phyloP scores from a whole-genome alignment of 2,888 invertebrate genomes.

The Chirona hameri region DNA sequence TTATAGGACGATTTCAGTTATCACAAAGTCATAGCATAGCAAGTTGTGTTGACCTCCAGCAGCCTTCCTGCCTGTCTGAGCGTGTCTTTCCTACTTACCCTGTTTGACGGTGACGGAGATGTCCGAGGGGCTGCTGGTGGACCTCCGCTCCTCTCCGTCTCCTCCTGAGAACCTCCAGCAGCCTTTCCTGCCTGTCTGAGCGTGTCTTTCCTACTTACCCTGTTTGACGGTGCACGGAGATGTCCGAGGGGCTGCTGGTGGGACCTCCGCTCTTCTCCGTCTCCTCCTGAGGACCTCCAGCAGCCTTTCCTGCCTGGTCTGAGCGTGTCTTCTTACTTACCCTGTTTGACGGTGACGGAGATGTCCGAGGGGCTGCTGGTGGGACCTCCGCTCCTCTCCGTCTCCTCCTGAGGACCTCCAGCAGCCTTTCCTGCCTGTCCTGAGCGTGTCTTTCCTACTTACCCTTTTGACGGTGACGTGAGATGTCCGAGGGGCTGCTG shows the following conservation, averaged over 20 bases:
- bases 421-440: too few species aligned
- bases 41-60: too few species aligned
- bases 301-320: too few species aligned
- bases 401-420: neutral
- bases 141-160: neutral
- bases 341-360: neutral
- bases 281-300: neutral
- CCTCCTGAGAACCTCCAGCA: too few species aligned
- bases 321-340: neutral
- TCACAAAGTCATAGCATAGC: too few species aligned
- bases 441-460: neutral
- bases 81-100: neutral
- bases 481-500: conserved; percentile 23
- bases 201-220: neutral
- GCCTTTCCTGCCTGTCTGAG: too few species aligned
- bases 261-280: neutral
- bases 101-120: neutral
- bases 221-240: neutral
- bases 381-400: neutral
- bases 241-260: conserved; percentile 10
- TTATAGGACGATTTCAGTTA: too few species aligned
- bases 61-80: too few species aligned
- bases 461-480: neutral
- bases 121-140: conserved; percentile 6
- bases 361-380: conserved; percentile 12